Evolutionary conservation across 2,888 invertebrate species (phyloP), one percentile per base, ranked within the genome.

Genomic region (Apeira syringaria): DNA sequence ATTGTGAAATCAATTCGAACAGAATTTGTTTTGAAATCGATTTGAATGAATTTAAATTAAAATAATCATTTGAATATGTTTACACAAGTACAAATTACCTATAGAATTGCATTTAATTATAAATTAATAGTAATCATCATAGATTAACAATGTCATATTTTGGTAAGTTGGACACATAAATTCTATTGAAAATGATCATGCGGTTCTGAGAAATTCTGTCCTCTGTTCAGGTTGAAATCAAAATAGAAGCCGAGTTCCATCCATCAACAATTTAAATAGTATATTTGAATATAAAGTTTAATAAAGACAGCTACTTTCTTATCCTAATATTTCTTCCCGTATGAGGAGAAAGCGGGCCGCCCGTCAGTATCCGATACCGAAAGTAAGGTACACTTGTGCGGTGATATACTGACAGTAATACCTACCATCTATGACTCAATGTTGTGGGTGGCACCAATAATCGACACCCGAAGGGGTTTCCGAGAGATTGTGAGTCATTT

Each of bases 371-470:
- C 38, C 41, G 46, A 43, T 40, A 24, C 25, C 43, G 50, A 53
- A 11, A 26, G n/a, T 11, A 7, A 8, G 11, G 26, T 8, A 18
- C 50, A 55, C 56, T 53, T 56, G 51, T 50, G 48, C 55, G 48
- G 47, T 53, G 51, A 7, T 24, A 33, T 15, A 52, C 29, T 11
- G 46, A 44, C 45, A 42, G 28, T 41, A 30, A 29, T 24, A 9
- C 24, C 8, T 24, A 12, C 27, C 22, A 36, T 47, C 59, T 62
- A 64, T 76, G 77, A 78, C 59, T 75, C 73, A 77, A 56, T 59
- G 45, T 35, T 54, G 71, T 69, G 63, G 69, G 64, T 59, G 59
- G 52, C 34, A 57, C n/a, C 18, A 47, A 56, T 53, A 52, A 40
- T 33, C 42, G 40, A 48, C 38, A 48, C 31, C 46, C 24, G 50